Conservation (phyloP, 2,113 vertebrate species). For the Forbesichthys agassizii region DNA sequence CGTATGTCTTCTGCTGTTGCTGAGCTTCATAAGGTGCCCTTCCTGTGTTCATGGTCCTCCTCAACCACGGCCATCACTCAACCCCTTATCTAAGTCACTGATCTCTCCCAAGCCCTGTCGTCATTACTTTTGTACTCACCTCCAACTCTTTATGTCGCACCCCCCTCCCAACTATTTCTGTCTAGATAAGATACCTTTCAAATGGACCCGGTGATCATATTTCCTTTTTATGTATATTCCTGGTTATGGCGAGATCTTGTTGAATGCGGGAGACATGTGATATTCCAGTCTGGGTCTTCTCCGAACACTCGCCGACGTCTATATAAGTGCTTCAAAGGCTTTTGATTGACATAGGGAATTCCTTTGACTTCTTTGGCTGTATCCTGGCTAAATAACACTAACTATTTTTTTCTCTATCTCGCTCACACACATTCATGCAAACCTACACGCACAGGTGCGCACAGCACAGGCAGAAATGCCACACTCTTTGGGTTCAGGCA, state of each 20-base stretch:
- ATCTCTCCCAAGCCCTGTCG: conserved; percentile 58
- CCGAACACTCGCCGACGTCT: conserved; percentile 38
- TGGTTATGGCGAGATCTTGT: conserved; percentile 29
- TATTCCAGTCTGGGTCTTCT: conserved; percentile 33
- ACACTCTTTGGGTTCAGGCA: conserved; percentile 27
- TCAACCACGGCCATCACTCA: conserved; percentile 34
- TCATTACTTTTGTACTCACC: conserved; percentile 41
- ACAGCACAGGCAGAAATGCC: conserved; percentile 23
- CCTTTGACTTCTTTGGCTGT: conserved; percentile 1
- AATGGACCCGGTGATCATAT: conserved; percentile 37
- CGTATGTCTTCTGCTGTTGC: not conserved
- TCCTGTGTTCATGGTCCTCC: not conserved
- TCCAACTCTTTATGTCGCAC: conserved; percentile 8
- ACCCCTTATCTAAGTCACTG: conserved; percentile 42
- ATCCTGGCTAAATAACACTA: conserved; percentile 13
- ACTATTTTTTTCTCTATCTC: not conserved
- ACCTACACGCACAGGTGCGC: conserved; percentile 2
- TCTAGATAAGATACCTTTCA: conserved; percentile 38
- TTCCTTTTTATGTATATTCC: conserved; percentile 44
- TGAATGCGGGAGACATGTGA: conserved; percentile 41
- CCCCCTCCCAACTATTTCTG: conserved; percentile 23
- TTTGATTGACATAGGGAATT: conserved; percentile 34
- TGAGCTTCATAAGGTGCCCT: not conserved
- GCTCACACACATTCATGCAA: not conserved
- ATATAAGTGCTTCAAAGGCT: conserved; percentile 50